Evolutionary conservation across 1,140 invertebrate species (phyloP).

Genomic region (Bactericera cockerelli): DNA sequence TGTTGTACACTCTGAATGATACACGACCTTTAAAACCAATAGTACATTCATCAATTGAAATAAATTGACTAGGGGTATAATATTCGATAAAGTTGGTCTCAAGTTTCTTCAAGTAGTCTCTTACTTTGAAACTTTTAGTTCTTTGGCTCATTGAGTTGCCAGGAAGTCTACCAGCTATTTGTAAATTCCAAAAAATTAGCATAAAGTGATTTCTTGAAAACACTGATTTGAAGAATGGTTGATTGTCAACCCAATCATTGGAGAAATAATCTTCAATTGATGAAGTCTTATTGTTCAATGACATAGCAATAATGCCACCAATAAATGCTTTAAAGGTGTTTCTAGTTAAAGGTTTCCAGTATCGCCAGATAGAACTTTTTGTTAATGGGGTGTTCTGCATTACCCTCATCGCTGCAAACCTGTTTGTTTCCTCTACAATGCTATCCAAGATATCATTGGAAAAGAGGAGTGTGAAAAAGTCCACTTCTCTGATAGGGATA

Average conservation of each 20-base stretch:
- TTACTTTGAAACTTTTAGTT: constrained; percentile 12
- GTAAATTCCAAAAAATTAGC: constrained; percentile 10
- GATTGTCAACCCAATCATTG: constrained; percentile 7
- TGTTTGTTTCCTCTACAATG: not conserved
- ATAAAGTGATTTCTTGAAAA: constrained; percentile 9
- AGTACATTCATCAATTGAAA: constrained; percentile 10
- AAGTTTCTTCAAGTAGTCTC: constrained; percentile 1
- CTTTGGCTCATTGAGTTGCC: not conserved
- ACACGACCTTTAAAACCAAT: constrained; percentile 9
- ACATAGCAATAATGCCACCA: not conserved
- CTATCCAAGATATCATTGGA: not conserved
- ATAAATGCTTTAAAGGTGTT: not conserved
- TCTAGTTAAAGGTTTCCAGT: not conserved
- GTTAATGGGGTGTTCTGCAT: not conserved
- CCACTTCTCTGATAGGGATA: not conserved
- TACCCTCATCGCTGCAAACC: not conserved
- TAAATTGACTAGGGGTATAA: constrained; percentile 5
- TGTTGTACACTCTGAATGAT: constrained; percentile 12
- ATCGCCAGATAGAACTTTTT: not conserved
- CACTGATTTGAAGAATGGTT: constrained; percentile 10
- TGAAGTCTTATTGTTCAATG: not conserved
- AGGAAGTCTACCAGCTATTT: constrained; percentile 8
- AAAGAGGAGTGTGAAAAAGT: not conserved
- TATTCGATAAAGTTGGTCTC: constrained; percentile 12
- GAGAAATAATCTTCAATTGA: constrained; percentile 12